Evolutionary conservation across 1,140 invertebrate species (phyloP), one percentile per base, ranked within the genome.

Genomic region (Oncopodura yosiiana): DNA sequence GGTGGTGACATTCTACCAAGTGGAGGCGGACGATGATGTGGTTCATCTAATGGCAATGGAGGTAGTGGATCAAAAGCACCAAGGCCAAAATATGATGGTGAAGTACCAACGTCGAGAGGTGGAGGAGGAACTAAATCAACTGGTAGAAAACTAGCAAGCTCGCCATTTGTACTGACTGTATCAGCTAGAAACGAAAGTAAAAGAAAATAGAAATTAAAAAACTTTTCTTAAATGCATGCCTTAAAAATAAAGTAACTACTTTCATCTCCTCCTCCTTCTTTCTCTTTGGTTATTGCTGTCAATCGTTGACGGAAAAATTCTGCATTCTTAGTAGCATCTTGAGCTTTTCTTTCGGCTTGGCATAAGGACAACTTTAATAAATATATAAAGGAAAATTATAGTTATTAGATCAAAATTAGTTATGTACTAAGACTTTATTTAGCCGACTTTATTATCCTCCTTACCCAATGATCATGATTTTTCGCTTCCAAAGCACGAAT

Each of bases 311-410:
- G 46, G 3, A 61, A 19, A 21, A 53, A n/a, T 26, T 64, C 59
- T 8, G 51, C 39, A 44, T 64, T 56, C 32, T 64, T 61, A 2
- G 49, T 30, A 0, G 56, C 53, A 46, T 64, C 62, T 24, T 60
- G 50, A 19, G 49, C 48, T 43, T 57, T 64, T n/a, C 62, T 41
- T 30, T 64, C 62, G 0, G 62, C 53, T 49, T 64, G 62, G 29
- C 62, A 64, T 29, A 64, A 36, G 36, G 55, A 51, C 4, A 64
- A 37, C 62, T 64, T 36, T 5, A 52, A 58, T 38, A 16, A 24
- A n/a, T 2, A 46, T 1, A 51, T 23, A 21, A 39, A 42, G 16
- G 26, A 44, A 50, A 41, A 21, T 49, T 4, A 29, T n/a, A n/a
- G n/a, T n/a, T n/a, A n/a, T n/a, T n/a, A n/a, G n/a, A n/a, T n/a